Base-by-base conservation (phyloP, 2,113 vertebrate species). In the Callorhinus ursinus region DNA sequence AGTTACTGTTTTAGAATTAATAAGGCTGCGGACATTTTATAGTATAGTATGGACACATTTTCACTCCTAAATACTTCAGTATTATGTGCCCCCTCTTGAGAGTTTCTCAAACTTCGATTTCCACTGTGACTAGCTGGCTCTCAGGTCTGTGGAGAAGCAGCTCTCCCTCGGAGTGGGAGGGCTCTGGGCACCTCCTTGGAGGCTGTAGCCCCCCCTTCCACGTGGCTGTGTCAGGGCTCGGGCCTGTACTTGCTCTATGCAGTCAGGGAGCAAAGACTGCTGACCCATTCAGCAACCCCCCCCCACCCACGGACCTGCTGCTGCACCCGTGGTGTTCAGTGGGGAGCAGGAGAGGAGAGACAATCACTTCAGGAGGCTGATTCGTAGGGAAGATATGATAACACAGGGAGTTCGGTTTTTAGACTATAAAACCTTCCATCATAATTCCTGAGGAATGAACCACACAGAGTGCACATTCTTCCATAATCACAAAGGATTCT, bases 171-270 rank as follows among this genome's bases (percentile, higher is more conserved):
- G 51, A 46, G 19, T 6, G 21, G 36, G 53, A 61, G 46, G 18
- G 15, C 49, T 74, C 42, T 2, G 2, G n/a, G 61, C 9, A 1
- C n/a, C 4, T 84, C 18, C 12, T 12, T 1, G 49, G 59, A 36
- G 59, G 21, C 74, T 57, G 1, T 11, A 5, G 87, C 28, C 7
- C 15, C 26, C 9, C 0, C 5, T 19, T 46, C 31, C 33, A 24
- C 0, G 2, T 4, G 28, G 51, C 33, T 10, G 4, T 7, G 28
- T 82, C 24, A 21, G 28, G 57, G 57, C 22, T 19, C 10, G 0
- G 28, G 49, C 74, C 74, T 53, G 26, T 13, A 4, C 57, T 76
- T n/a, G 22, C 67, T 65, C 19, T 5, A 1, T 21, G 74, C 61
- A 77, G 7, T 59, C 57, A 74, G 0, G 4, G 53, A 65, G 26